Conservation (phyloP, 2,888 invertebrate species). For the Parelbella ahira region DNA sequence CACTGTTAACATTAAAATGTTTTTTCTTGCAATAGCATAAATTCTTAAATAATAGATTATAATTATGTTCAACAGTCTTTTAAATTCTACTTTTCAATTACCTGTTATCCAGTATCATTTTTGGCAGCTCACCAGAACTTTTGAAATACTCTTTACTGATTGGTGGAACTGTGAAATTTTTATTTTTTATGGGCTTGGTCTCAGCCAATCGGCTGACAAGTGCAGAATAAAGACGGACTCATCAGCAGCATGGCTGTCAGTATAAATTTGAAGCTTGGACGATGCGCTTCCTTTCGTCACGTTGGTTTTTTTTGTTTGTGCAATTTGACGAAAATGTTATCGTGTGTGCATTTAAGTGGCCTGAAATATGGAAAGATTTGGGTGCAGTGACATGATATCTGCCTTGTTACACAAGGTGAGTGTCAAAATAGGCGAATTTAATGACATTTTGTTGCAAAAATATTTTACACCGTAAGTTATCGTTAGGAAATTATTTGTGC, state of each 20-base stretch:
- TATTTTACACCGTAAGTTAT: constrained; percentile 5
- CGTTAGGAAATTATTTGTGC: constrained; percentile 33
- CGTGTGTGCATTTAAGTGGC: constrained; percentile 76
- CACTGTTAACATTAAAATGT: too few species aligned
- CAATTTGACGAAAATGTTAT: constrained; percentile 75
- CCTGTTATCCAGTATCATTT: too few species aligned
- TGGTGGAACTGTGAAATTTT: constrained; percentile 47
- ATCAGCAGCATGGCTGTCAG: constrained; percentile 97
- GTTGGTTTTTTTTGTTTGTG: constrained; percentile 80
- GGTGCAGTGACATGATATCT: constrained; percentile 75
- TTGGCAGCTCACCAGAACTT: constrained; percentile 60
- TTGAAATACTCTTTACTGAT: constrained; percentile 49
- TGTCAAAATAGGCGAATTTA: constrained; percentile 26
- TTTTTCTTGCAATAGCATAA: too few species aligned
- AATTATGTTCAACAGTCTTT: too few species aligned
- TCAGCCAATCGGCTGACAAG: constrained; percentile 84
- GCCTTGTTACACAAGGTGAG: constrained; percentile 59
- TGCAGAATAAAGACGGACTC: constrained; percentile 90
- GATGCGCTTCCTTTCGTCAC: constrained; percentile 91
- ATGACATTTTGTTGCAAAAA: constrained; percentile 1
- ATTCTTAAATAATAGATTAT: too few species aligned
- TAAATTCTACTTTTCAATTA: too few species aligned
- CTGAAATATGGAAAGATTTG: constrained; percentile 77
- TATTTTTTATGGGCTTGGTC: constrained; percentile 50
- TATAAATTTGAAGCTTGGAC: constrained; percentile 96